Evolutionary conservation across 2,888 invertebrate genomes (phyloP).

Genomic region (Machimus rusticus): DNA sequence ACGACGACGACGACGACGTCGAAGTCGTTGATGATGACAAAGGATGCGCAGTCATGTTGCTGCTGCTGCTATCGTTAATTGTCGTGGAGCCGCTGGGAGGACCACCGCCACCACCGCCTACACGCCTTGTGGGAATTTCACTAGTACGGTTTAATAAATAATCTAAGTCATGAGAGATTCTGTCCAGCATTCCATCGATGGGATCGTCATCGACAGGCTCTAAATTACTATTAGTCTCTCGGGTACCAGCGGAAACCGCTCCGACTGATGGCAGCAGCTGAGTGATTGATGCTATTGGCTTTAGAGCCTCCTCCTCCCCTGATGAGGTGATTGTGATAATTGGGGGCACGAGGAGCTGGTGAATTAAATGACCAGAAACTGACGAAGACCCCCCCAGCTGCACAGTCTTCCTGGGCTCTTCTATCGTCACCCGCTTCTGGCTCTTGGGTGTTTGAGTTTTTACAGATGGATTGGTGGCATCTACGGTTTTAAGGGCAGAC

Average conservation of each 20-base stretch:
- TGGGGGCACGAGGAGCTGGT: constrained; percentile 40
- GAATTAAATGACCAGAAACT: constrained; percentile 30
- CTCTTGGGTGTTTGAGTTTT: constrained; percentile 58
- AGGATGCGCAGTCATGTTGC: background rate
- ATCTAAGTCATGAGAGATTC: constrained; percentile 83
- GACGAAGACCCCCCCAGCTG: constrained; percentile 52
- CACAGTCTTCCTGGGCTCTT: constrained; percentile 56
- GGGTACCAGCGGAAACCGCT: constrained; percentile 26
- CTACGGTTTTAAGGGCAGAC: background rate
- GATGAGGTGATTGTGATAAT: constrained; percentile 42
- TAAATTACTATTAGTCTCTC: constrained; percentile 23
- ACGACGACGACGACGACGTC: background rate
- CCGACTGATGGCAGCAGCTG: constrained; percentile 17
- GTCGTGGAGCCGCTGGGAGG: background rate
- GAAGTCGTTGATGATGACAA: background rate
- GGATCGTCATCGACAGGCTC: constrained; percentile 50
- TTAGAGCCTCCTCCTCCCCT: constrained; percentile 49
- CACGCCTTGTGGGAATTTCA: constrained; percentile 27
- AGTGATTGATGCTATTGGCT: constrained; percentile 47
- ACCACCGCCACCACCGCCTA: background rate
- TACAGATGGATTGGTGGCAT: constrained; percentile 47
- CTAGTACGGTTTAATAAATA: constrained; percentile 75
- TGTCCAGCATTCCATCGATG: constrained; percentile 75
- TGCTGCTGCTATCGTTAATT: background rate
- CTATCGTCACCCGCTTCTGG: constrained; percentile 61